Percentiles rank a stretch among this genome's conserved stretches.
phyloP scores from a whole-genome alignment of 1,140 invertebrate genomes.

The Apis florea region DNA sequence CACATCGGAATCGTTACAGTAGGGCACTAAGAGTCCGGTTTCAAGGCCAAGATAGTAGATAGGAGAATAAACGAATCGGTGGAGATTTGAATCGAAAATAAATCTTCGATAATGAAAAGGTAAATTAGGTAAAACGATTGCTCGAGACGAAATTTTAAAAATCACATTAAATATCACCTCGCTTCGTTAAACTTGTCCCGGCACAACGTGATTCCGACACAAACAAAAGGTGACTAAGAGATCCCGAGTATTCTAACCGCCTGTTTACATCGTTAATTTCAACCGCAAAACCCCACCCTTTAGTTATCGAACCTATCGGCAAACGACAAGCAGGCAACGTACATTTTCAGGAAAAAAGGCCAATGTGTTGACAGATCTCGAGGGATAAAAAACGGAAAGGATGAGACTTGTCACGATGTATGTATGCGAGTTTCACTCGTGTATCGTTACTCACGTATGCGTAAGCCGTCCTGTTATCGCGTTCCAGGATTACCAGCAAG shows the following conservation, averaged over 20 bases:
- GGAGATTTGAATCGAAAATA: neutral
- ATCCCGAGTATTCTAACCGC: conserved; percentile 14
- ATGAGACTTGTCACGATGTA: conserved; percentile 41
- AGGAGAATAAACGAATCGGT: neutral
- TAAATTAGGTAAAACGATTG: neutral
- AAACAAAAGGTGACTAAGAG: conserved; percentile 45
- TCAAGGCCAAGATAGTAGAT: conserved; percentile 64
- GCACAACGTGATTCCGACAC: conserved; percentile 35
- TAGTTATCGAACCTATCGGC: neutral
- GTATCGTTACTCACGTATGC: conserved; percentile 60
- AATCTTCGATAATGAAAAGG: neutral
- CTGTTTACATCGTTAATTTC: conserved; percentile 46
- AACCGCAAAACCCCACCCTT: conserved; percentile 43
- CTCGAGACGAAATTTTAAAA: neutral
- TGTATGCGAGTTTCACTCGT: neutral
- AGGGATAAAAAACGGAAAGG: conserved; percentile 1
- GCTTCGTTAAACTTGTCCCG: neutral
- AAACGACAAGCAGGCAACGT: conserved; percentile 39
- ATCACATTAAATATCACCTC: neutral
- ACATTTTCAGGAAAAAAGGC: neutral
- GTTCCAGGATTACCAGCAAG: conserved; percentile 43
- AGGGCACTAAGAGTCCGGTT: conserved; percentile 64
- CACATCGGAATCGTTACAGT: conserved; percentile 46
- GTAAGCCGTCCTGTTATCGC: conserved; percentile 7
- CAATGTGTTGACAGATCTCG: conserved; percentile 25